Percentiles rank a stretch among this genome's conserved stretches.
These are phyloP conservation scores for Phaethon lepturus DNA, from an alignment of 2,113 vertebrate genomes.

Conservation along the genomic window DNA sequence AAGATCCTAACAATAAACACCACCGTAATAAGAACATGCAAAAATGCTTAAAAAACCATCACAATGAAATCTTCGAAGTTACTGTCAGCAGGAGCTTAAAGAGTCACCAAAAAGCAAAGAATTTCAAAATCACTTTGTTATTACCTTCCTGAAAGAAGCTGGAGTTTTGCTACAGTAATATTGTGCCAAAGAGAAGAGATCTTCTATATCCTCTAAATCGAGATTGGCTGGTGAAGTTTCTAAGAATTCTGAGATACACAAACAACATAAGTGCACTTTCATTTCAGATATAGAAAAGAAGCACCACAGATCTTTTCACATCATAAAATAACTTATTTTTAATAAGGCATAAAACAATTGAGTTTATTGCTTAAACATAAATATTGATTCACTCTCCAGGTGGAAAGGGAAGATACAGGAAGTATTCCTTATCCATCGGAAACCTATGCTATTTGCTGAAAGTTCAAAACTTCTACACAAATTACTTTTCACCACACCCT, in stretches of 20 bases:
- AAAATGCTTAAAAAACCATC: not conserved
- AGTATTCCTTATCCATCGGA: not conserved
- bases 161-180: slow-evolving; percentile 98
- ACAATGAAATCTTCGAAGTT: not conserved
- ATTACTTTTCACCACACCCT: not conserved
- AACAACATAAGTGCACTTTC: slow-evolving; percentile 24
- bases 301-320: not conserved
- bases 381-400: not conserved
- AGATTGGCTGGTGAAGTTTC: slow-evolving; percentile 88
- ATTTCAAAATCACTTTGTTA: not conserved
- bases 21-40: not conserved
- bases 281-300: not conserved
- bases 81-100: not conserved
- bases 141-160: slow-evolving; percentile 95
- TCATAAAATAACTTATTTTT: not conserved
- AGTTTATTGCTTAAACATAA: not conserved
- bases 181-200: slow-evolving; percentile 94
- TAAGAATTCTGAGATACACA: slow-evolving; percentile 84
- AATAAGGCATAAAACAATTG: not conserved
- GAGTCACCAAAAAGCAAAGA: not conserved
- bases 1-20: not conserved
- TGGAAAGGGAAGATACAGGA: not conserved
- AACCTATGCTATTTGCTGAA: not conserved
- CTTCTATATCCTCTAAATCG: slow-evolving; percentile 91
- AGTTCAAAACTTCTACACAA: not conserved